These are phyloP conservation scores for Eupithecia pulchellata DNA, from an alignment of 2,888 invertebrate species.

Conservation along the genomic window DNA sequence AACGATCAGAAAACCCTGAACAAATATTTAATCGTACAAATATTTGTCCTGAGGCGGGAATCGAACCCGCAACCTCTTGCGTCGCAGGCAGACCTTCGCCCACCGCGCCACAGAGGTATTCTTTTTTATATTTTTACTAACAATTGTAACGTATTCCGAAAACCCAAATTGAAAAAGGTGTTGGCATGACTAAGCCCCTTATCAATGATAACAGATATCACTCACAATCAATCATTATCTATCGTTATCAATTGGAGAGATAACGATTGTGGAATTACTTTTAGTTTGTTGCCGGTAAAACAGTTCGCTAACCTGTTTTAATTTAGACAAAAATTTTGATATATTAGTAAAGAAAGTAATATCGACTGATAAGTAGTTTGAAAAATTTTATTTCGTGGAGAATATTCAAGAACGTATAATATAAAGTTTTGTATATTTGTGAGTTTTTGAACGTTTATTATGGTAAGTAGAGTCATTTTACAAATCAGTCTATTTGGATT, in stretches of 20 bases:
- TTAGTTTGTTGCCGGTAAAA: constrained; percentile 14
- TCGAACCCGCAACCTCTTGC: too few relatives aligned
- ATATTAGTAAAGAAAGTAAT: not conserved
- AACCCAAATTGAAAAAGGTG: not conserved
- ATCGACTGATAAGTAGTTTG: too few relatives aligned
- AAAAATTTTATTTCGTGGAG: not conserved
- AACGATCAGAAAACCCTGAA: too few relatives aligned
- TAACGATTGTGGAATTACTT: constrained; percentile 29
- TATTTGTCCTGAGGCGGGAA: too few relatives aligned
- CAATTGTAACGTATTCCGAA: not conserved
- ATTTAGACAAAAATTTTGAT: not conserved
- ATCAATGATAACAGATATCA: constrained; percentile 7
- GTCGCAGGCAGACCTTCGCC: too few relatives aligned
- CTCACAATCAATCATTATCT: constrained; percentile 40
- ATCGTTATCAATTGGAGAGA: constrained; percentile 27
- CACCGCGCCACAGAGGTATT: too few relatives aligned
- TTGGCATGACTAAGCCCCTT: not conserved
- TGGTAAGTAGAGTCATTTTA: too few relatives aligned
- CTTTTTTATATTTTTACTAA: too few relatives aligned
- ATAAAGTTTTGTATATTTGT: not conserved
- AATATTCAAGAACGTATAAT: too few relatives aligned
- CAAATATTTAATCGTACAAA: too few relatives aligned
- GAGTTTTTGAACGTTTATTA: not conserved
- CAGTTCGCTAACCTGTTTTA: not conserved
- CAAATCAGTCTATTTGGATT: too few relatives aligned